phyloP scores from a whole-genome alignment of 2,113 vertebrate species.

The Capreolus pygargus region DNA sequence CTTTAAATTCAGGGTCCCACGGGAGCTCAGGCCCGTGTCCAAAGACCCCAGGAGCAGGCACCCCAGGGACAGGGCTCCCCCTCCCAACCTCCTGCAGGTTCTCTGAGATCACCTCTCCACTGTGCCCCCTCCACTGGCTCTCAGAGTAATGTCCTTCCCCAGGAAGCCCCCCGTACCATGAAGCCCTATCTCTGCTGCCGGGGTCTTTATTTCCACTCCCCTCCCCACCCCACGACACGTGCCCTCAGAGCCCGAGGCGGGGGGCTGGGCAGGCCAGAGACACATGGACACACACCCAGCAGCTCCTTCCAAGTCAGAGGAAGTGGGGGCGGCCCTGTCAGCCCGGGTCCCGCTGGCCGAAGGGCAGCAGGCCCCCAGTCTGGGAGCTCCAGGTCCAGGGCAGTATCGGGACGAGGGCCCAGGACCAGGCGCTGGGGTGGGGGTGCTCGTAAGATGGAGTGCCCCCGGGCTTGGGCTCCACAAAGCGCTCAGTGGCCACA shows the following conservation, averaged over 20 bases:
- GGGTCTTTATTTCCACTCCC: background rate
- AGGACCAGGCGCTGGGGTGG: background rate
- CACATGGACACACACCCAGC: background rate
- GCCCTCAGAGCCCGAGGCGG: rapidly evolving
- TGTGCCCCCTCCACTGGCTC: background rate
- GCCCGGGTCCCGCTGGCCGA: rapidly evolving
- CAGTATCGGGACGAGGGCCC: background rate
- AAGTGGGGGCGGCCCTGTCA: background rate
- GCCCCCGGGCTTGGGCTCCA: rapidly evolving
- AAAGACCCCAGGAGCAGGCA: background rate
- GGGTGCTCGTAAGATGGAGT: background rate
- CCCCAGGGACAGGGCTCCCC: background rate
- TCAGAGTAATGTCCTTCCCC: background rate
- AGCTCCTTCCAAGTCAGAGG: too few species aligned
- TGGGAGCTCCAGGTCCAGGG: background rate
- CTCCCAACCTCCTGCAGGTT: background rate
- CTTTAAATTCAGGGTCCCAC: background rate
- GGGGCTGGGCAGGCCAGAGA: background rate
- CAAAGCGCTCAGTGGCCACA: rapidly evolving
- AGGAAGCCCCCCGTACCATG: rapidly evolving
- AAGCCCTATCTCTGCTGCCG: background rate
- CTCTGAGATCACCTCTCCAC: background rate
- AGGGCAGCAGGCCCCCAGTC: background rate
- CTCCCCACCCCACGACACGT: background rate
- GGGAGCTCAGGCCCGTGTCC: background rate